Base-by-base conservation (phyloP, 2,113 vertebrate genomes). In the Hemibagrus wyckioides region DNA sequence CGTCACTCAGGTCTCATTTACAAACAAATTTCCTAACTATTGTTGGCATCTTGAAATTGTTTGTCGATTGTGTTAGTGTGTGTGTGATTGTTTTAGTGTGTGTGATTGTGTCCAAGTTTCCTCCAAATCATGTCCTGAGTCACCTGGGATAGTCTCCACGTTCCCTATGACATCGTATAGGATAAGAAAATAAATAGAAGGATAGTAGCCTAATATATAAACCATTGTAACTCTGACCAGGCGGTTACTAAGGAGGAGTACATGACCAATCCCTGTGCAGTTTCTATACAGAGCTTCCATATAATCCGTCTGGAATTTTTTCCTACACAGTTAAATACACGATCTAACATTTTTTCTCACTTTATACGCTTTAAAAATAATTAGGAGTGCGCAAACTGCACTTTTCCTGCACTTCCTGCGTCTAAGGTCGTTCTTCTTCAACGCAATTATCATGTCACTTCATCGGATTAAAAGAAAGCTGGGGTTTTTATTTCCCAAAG, bases 391-490 rank as follows among this genome's bases (percentile, higher is more conserved):
- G 10, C 54, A 77, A 76, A 30, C 84, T 13, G 50, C 36, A 59
- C 39, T 86, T 86, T 73, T 33, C 50, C 79, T 81, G 44, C 44
- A 48, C 44, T 48, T 48, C 44, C 44, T 48, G 44, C 71, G 48
- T 71, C 77, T 59, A 73, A 10, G 25, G 15, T 50, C 28, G 8
- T 82, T 82, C 81, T 83, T 69, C 61, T 85, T 69, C 48, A 30
- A 5, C 50, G 14, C 75, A 82, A 87, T 75, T 75, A 87, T 87
- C 80, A 61, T 36, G 39, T 71, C 41, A 54, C 65, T 59, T 82
- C 67, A 50, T 30, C 28, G 19, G 71, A 28, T 73, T 7, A 48
- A 48, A 5, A 57, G 63, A 82, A 36, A 4, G 61, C 54, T 1
- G 6, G 44, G 9, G 9, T 36, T 86, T 86, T 71, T 80, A 30